Conservation (phyloP, 2,888 invertebrate species). For the Neoascia interrupta region DNA sequence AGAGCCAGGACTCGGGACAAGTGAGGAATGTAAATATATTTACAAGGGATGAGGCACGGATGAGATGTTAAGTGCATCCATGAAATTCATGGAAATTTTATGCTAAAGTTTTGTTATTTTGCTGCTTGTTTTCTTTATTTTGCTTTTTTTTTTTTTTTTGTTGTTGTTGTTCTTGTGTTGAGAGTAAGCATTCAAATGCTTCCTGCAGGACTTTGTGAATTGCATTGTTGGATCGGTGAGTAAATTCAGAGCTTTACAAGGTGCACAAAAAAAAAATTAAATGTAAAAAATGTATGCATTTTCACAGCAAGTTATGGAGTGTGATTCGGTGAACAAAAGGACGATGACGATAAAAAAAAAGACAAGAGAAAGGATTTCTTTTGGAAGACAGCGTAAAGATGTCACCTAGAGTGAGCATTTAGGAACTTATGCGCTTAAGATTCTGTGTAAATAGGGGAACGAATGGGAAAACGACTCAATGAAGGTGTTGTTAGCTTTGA, state of each 20-base stretch:
- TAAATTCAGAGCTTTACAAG: conserved; percentile 36
- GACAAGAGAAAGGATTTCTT: conserved; percentile 17
- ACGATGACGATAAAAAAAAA: conserved; percentile 8
- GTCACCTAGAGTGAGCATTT: conserved; percentile 34
- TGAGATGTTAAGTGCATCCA: conserved; percentile 73
- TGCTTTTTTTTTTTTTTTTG: not conserved
- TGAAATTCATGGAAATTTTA: conserved; percentile 74
- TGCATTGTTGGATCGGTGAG: conserved; percentile 13
- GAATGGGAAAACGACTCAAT: not conserved
- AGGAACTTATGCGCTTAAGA: conserved; percentile 34
- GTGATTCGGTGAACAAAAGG: conserved; percentile 22
- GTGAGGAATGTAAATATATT: conserved; percentile 53
- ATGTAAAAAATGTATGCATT: conserved; percentile 19
- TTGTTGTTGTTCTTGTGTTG: conserved; percentile 26
- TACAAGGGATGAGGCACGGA: conserved; percentile 50
- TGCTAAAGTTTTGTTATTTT: conserved; percentile 69
- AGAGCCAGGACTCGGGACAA: conserved; percentile 16
- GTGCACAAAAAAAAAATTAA: too few species aligned
- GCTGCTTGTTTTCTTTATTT: not conserved
- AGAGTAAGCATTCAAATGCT: conserved; percentile 58
- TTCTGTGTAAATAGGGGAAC: not conserved
- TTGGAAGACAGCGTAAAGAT: conserved; percentile 44
- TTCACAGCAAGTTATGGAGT: not conserved
- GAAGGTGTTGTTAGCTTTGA: conserved; percentile 26
- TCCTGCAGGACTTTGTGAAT: conserved; percentile 52